Evolutionary conservation across 2,797 vertebrate genomes (phyloP), one percentile per base, ranked within the genome.

Genomic region (Halcyon chelicuti): DNA sequence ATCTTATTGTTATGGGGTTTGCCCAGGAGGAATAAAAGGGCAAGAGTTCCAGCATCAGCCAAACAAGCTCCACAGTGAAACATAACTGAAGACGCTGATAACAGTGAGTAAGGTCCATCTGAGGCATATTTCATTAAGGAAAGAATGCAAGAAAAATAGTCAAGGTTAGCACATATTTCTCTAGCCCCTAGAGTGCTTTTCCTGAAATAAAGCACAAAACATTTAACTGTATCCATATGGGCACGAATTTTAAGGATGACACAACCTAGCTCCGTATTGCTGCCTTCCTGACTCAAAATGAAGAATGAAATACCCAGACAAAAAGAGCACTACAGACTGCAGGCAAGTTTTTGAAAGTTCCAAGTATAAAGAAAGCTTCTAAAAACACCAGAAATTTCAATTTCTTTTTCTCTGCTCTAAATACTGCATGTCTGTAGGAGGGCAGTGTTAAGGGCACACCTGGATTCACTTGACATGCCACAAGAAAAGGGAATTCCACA

Each of bases 361-460:
- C 11, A 67, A 71, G 4, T 14, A n/a, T 47, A 37, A 73, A 19
- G 25, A 65, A 88, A 70, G 35, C 6, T 42, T 61, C 6, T 47
- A 21, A 62, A 68, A 42, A 13, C 13, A 29, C 37, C 55, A 37
- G 63, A 84, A n/a, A 3, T 28, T 21, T 55, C 14, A 7, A 12
- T n/a, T 66, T 81, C 1, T 44, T 81, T 37, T 78, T 13, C 20
- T 6, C 14, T 72, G 31, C 42, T 76, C 11, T 61, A 55, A 86
- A 52, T 12, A 19, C 0, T 1, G 5, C 26, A 5, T 4, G 3
- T 7, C 25, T 8, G 4, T 46, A 87, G 35, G 29, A 80, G 15
- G 39, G 4, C 21, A 78, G 31, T 37, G 5, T 68, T 42, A 70
- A 73, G 12, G 25, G 26, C 15, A 66, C 22, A 54, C 20, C 33